A percentile compares a stretch with the other conserved stretches of the same genome.
These are phyloP conservation scores for Megalops atlanticus DNA, from an alignment of 2,113 vertebrate genomes.

Conservation along the genomic window DNA sequence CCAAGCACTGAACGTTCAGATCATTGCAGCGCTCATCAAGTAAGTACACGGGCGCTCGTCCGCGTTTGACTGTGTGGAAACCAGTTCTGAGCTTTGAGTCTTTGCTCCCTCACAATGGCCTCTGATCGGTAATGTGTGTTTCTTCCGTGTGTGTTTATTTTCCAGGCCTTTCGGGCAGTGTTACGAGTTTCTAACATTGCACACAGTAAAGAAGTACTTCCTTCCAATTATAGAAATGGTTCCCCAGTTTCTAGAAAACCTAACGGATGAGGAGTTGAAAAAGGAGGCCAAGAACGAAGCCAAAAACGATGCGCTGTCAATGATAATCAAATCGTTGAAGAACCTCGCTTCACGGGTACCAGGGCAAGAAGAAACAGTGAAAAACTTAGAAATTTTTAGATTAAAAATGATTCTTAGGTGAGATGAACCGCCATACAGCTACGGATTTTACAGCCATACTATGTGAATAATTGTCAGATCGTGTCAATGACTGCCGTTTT, in stretches of 20 bases:
- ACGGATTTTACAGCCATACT: not conserved
- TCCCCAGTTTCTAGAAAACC: conserved; percentile 99
- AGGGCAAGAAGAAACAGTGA: conserved; percentile 98
- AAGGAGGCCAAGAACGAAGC: conserved; percentile 99
- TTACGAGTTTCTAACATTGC: conserved; percentile 98
- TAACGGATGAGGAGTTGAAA: conserved; percentile 98
- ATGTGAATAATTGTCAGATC: too few relatives aligned
- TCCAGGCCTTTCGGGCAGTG: conserved; percentile 97
- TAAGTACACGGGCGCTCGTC: conserved; percentile 65
- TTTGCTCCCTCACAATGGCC: not conserved
- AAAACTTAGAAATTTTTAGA: conserved; percentile 99
- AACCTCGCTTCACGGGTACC: conserved; percentile 98
- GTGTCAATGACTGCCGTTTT: not conserved
- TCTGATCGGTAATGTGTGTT: not conserved
- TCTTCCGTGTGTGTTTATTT: conserved; percentile 18
- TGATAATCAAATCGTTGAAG: conserved; percentile 99
- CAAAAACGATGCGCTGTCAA: conserved; percentile 99
- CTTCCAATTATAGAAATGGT: conserved; percentile 99
- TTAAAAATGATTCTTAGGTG: conserved; percentile 99
- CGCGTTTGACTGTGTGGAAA: not conserved
- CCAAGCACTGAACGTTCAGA: conserved; percentile 98
- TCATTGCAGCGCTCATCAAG: conserved; percentile 99
- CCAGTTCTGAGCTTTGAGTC: not conserved
- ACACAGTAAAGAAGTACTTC: conserved; percentile 99
- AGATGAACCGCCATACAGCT: conserved; percentile 46